Evolutionary conservation across 2,888 invertebrate species (phyloP).

Genomic region (Psylliodes chrysocephalus): DNA sequence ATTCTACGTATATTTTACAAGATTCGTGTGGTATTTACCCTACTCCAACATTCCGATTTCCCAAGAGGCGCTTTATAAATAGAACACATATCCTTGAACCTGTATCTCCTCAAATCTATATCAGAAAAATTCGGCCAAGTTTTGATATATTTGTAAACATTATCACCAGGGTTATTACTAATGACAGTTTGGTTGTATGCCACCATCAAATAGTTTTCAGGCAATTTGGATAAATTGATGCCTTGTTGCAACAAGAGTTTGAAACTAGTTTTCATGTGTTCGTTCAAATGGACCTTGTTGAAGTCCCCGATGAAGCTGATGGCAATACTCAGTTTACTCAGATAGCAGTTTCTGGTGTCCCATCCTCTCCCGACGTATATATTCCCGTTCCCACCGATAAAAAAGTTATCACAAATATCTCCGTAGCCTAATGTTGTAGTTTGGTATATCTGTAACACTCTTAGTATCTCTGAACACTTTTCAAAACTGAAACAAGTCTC

Average conservation of each 20-base stretch:
- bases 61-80: background rate
- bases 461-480: constrained; percentile 65
- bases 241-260: constrained; percentile 64
- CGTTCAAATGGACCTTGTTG: constrained; percentile 59
- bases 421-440: constrained; percentile 50
- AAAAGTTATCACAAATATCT: constrained; percentile 54
- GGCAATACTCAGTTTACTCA: constrained; percentile 61
- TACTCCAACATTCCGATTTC: background rate
- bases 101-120: constrained; percentile 15
- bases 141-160: constrained; percentile 65
- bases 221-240: constrained; percentile 61
- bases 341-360: constrained; percentile 67
- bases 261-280: constrained; percentile 64
- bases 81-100: background rate
- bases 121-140: constrained; percentile 64
- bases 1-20: too few relatives aligned
- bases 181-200: constrained; percentile 67
- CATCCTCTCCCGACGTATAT: constrained; percentile 68
- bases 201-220: constrained; percentile 64
- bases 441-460: constrained; percentile 63
- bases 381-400: constrained; percentile 69
- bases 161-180: constrained; percentile 65
- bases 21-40: too few relatives aligned
- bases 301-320: constrained; percentile 67
- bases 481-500: constrained; percentile 63